phyloP scores from a whole-genome alignment of 2,888 invertebrate genomes.

The Crioceris asparagi region DNA sequence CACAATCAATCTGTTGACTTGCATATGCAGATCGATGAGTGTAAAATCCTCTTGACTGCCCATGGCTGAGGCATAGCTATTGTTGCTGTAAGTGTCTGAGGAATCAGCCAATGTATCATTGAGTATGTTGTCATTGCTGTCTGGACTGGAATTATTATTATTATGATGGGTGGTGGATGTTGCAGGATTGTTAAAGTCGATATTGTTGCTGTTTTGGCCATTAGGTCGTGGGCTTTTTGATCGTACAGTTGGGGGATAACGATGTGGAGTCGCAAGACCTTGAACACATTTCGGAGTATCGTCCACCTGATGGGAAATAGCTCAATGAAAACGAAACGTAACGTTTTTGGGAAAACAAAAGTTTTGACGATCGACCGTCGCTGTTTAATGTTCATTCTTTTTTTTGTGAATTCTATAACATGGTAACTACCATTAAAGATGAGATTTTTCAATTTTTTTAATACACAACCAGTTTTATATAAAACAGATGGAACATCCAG shows the following conservation, averaged over 20 bases:
- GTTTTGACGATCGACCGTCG: too few species aligned
- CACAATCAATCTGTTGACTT: conserved; percentile 72
- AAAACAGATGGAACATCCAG: too few species aligned
- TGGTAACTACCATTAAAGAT: too few species aligned
- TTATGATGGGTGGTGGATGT: conserved; percentile 1
- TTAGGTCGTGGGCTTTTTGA: conserved; percentile 23
- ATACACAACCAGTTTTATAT: too few species aligned
- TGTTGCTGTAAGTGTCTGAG: conserved; percentile 74
- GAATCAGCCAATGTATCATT: conserved; percentile 37
- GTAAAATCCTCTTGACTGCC: conserved; percentile 90
- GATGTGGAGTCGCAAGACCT: conserved; percentile 34
- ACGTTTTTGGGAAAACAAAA: too few species aligned
- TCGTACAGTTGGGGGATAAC: conserved; percentile 25
- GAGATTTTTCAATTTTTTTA: too few species aligned
- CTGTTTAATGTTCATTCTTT: too few species aligned
- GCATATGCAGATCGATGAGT: conserved; percentile 86
- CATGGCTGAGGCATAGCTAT: conserved; percentile 80
- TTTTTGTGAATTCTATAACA: too few species aligned
- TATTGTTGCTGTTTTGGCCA: too few species aligned
- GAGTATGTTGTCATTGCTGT: conserved; percentile 14
- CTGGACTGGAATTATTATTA: conserved; percentile 11
- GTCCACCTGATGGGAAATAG: conserved; percentile 23
- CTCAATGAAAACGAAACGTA: too few species aligned
- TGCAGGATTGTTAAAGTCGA: too few species aligned
- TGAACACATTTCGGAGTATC: conserved; percentile 30